A percentile compares a stretch with the other conserved stretches of the same genome.
Evolutionary conservation across 2,888 invertebrate genomes (phyloP).

Genomic region (Rotaria macrura): DNA sequence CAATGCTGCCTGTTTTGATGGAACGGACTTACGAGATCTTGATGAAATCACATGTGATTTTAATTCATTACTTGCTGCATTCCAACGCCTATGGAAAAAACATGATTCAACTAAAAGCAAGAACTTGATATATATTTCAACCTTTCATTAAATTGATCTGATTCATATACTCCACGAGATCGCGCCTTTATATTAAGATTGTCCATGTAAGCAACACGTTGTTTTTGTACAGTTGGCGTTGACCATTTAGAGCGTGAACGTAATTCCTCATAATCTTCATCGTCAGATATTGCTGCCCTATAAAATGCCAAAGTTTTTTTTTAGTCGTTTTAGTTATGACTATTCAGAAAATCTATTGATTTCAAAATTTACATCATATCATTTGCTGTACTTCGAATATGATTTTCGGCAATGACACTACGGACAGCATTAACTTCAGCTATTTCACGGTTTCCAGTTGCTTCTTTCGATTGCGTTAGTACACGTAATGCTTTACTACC

Average conservation of each 20-base stretch:
- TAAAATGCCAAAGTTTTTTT: neutral
- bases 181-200: neutral
- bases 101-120: neutral
- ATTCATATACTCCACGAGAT: neutral
- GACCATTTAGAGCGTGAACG: neutral
- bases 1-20: neutral
- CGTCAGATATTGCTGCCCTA: neutral
- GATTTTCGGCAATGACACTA: slow-evolving; percentile 9
- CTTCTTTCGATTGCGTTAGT: slow-evolving; percentile 22
- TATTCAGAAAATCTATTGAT: too few species aligned
- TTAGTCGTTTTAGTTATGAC: too few species aligned
- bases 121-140: neutral
- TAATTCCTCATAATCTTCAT: too few species aligned
- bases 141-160: neutral
- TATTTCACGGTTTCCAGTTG: slow-evolving; percentile 16
- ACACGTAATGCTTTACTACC: slow-evolving; percentile 44
- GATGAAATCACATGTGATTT: neutral
- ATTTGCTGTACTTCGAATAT: neutral
- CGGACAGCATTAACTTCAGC: slow-evolving; percentile 18
- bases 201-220: neutral
- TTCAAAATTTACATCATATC: neutral
- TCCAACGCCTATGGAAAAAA: neutral
- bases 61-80: neutral
- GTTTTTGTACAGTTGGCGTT: slow-evolving; percentile 3
- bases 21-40: neutral